Conservation (phyloP, 2,797 vertebrate genomes). For the Mycteria americana region DNA sequence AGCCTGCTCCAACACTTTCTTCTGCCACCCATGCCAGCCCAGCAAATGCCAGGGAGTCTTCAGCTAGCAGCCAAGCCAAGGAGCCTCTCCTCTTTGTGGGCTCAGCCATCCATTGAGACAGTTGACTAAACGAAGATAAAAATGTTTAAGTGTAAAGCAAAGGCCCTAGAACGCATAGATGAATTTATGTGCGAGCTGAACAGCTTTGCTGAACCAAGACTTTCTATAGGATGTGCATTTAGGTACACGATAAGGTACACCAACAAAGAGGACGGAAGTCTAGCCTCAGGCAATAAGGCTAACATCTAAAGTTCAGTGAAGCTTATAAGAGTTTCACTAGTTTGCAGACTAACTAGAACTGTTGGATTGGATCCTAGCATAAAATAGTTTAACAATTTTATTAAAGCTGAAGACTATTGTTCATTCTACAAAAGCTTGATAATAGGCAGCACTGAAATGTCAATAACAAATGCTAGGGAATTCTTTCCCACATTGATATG, state of each 20-base stretch:
- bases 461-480: neutral
- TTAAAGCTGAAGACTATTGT: neutral
- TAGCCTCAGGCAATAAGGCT: neutral
- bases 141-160: neutral
- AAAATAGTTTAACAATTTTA: neutral
- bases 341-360: neutral
- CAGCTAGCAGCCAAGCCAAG: neutral
- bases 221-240: neutral
- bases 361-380: neutral
- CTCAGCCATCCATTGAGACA: neutral
- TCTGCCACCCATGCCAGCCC: neutral
- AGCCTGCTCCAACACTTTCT: neutral
- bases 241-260: rapidly evolving
- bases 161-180: neutral
- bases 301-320: neutral
- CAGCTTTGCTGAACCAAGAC: neutral
- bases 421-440: neutral
- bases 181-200: neutral
- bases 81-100: neutral
- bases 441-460: neutral
- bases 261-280: rapidly evolving
- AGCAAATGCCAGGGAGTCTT: neutral
- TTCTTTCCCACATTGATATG: neutral
- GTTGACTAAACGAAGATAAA: neutral
- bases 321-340: neutral